Percentiles rank a stretch among this genome's conserved stretches.
These are phyloP conservation scores for Illadopsis cleaveri DNA, from an alignment of 2,113 vertebrate species.

Conservation along the genomic window DNA sequence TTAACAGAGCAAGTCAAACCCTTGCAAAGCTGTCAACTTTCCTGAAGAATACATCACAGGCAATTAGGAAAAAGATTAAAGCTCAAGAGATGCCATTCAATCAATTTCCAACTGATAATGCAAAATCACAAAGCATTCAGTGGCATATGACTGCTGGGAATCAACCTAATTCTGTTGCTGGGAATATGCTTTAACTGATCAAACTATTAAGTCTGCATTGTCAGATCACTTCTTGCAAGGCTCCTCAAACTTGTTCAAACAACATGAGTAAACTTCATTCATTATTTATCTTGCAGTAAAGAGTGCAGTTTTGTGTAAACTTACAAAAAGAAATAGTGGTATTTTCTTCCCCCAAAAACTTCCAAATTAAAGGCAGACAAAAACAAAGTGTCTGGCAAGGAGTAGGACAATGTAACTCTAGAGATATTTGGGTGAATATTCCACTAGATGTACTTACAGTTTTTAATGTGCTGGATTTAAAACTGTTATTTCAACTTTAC, in stretches of 20 bases:
- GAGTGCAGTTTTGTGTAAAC: not conserved
- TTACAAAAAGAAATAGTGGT: not conserved
- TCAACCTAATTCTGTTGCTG: not conserved
- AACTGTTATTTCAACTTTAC: not conserved
- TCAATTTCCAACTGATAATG: not conserved
- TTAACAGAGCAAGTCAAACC: not conserved
- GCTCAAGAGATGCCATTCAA: not conserved
- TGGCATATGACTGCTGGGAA: not conserved
- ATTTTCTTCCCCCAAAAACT: not conserved
- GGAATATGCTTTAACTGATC: not conserved
- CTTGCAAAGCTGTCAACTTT: not conserved
- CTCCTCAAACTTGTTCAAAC: not conserved
- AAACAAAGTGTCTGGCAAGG: not conserved
- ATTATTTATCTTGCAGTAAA: not conserved
- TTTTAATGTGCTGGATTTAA: not conserved
- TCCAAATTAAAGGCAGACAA: not conserved
- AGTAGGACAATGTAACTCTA: not conserved
- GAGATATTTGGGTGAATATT: not conserved
- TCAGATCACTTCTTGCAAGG: not conserved
- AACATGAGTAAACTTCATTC: not conserved
- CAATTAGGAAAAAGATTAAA: not conserved
- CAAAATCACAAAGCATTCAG: not conserved
- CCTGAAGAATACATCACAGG: not conserved
- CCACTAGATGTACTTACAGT: not conserved
- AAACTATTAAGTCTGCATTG: not conserved